Conservation (phyloP, 2,797 vertebrate genomes). For the Simalia tracyae region DNA sequence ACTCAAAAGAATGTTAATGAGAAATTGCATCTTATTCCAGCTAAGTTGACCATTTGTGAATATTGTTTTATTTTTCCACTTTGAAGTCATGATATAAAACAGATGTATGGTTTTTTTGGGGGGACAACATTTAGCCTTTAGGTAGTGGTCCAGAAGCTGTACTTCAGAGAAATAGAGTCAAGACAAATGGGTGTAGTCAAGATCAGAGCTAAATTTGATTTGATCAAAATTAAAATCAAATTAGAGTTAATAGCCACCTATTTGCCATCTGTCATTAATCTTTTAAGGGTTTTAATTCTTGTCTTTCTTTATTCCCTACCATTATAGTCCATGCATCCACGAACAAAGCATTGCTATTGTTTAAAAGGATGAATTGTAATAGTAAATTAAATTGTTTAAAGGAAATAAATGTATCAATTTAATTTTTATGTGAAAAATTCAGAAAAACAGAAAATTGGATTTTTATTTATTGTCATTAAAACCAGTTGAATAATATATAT, state of each 20-base stretch:
- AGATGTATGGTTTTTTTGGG: background rate
- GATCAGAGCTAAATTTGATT: background rate
- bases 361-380: background rate
- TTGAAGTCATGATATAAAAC: background rate
- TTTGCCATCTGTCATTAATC: background rate
- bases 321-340: background rate
- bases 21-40: background rate
- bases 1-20: conserved; percentile 39
- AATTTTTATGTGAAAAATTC: background rate
- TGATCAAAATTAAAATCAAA: background rate
- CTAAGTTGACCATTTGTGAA: background rate
- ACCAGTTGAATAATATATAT: background rate
- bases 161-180: too few relatives aligned
- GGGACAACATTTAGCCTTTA: background rate
- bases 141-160: background rate
- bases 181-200: background rate
- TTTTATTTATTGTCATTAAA: background rate
- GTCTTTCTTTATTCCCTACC: background rate
- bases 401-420: background rate
- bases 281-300: background rate
- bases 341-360: background rate
- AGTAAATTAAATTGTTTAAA: background rate
- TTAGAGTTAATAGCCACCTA: background rate
- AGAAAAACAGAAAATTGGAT: background rate
- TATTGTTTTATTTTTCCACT: background rate